phyloP scores from a whole-genome alignment of 2,888 invertebrate species.

The Aphodius granarius region DNA sequence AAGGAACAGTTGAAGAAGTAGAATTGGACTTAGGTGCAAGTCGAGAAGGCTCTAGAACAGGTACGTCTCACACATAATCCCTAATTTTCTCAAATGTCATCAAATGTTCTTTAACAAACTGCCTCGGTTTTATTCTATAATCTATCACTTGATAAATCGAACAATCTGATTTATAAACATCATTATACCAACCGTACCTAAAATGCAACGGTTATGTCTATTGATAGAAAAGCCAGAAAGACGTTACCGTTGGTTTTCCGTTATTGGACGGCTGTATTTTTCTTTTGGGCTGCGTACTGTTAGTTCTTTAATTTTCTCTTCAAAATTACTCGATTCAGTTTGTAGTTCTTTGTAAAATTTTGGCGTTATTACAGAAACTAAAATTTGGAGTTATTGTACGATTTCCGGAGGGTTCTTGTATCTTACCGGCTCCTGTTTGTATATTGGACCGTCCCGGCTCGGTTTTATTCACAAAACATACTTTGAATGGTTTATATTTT shows the following conservation, averaged over 20 bases:
- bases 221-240: neutral
- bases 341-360: constrained; percentile 46
- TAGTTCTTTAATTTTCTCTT: constrained; percentile 43
- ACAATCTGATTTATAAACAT: constrained; percentile 39
- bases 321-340: constrained; percentile 35
- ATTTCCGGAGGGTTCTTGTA: neutral
- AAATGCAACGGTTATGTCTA: constrained; percentile 24
- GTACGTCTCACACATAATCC: constrained; percentile 53
- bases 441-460: constrained; percentile 36
- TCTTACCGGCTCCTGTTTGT: constrained; percentile 33
- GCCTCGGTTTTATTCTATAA: constrained; percentile 55
- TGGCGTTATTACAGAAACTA: constrained; percentile 44
- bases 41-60: constrained; percentile 87
- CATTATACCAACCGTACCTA: constrained; percentile 53
- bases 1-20: constrained; percentile 63
- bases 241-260: constrained; percentile 51
- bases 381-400: constrained; percentile 24
- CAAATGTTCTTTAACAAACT: constrained; percentile 47
- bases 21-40: constrained; percentile 83
- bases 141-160: constrained; percentile 47
- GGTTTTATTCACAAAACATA: constrained; percentile 44
- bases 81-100: constrained; percentile 48
- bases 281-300: constrained; percentile 43
- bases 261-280: constrained; percentile 43
- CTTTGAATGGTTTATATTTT: constrained; percentile 44